Evolutionary conservation across 2,888 invertebrate genomes (phyloP).

Genomic region (Cryptosula pallasiana): DNA sequence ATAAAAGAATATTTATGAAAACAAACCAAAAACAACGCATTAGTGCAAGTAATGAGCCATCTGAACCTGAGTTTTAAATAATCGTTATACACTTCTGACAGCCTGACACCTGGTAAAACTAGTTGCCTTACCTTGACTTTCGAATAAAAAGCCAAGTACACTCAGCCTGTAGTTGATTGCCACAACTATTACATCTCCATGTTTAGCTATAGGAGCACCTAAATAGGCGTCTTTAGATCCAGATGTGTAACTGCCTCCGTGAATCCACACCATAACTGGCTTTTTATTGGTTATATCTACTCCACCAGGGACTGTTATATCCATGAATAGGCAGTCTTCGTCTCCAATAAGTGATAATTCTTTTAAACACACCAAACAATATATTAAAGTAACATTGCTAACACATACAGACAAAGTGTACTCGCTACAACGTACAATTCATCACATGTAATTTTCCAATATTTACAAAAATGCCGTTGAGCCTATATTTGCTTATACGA

Average conservation of each 20-base stretch:
- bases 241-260: slow-evolving; percentile 1
- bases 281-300: not conserved
- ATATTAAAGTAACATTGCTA: too few relatives aligned
- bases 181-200: slow-evolving; percentile 17
- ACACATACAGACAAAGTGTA: too few relatives aligned
- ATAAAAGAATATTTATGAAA: not conserved
- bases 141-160: slow-evolving; percentile 4
- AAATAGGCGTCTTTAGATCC: slow-evolving; percentile 7
- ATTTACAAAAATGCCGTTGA: too few relatives aligned
- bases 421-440: too few relatives aligned
- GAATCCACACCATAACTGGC: slow-evolving; percentile 13
- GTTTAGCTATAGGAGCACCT: not conserved
- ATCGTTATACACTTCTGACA: too few relatives aligned
- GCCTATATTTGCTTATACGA: too few relatives aligned
- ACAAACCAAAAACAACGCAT: not conserved
- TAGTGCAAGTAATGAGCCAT: not conserved
- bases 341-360: not conserved
- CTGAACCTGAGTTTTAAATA: too few relatives aligned
- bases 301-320: slow-evolving; percentile 14
- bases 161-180: slow-evolving; percentile 13
- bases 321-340: slow-evolving; percentile 11
- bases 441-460: too few relatives aligned
- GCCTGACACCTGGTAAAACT: not conserved
- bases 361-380: too few relatives aligned
- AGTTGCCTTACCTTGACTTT: not conserved